phyloP scores from a whole-genome alignment of 1,140 invertebrate genomes.

The Drosophila ercepeae region DNA sequence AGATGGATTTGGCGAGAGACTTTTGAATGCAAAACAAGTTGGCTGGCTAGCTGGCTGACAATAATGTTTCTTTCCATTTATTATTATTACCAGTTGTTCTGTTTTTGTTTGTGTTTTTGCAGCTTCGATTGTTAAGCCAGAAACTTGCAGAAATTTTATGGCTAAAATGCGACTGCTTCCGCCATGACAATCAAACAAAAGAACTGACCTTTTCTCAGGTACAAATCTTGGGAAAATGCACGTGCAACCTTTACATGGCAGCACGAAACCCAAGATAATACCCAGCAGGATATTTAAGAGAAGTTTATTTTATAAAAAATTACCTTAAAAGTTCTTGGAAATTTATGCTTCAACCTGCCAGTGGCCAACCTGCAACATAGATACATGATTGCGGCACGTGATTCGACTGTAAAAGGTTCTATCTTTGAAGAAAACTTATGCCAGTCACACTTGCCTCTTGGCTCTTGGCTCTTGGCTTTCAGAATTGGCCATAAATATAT shows the following conservation, averaged over 20 bases:
- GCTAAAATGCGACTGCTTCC: slow-evolving; percentile 27
- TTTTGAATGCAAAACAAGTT: slow-evolving; percentile 42
- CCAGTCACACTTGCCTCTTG: slow-evolving; percentile 45
- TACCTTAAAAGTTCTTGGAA: not conserved
- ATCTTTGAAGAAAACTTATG: slow-evolving; percentile 46
- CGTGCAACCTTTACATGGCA: slow-evolving; percentile 15
- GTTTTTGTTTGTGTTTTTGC: not conserved
- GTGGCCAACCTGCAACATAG: not conserved
- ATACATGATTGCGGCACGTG: slow-evolving; percentile 46
- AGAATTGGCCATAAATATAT: slow-evolving; percentile 70
- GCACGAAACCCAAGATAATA: too few relatives aligned
- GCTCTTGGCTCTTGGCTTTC: slow-evolving; percentile 8
- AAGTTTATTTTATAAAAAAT: not conserved
- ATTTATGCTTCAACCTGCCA: not conserved
- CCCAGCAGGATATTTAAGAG: too few relatives aligned
- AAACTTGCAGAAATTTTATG: slow-evolving; percentile 7
- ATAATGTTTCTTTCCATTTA: slow-evolving; percentile 37
- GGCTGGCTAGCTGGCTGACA: slow-evolving; percentile 23
- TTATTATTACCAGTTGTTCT: slow-evolving; percentile 28
- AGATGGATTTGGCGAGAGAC: not conserved
- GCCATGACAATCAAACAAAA: slow-evolving; percentile 35
- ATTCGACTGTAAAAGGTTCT: slow-evolving; percentile 23
- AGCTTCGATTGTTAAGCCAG: slow-evolving; percentile 22
- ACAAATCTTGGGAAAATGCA: slow-evolving; percentile 28
- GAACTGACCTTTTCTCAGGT: slow-evolving; percentile 42